These are phyloP conservation scores for Luperina nickerlii DNA, from an alignment of 2,888 invertebrate species.

Conservation along the genomic window DNA sequence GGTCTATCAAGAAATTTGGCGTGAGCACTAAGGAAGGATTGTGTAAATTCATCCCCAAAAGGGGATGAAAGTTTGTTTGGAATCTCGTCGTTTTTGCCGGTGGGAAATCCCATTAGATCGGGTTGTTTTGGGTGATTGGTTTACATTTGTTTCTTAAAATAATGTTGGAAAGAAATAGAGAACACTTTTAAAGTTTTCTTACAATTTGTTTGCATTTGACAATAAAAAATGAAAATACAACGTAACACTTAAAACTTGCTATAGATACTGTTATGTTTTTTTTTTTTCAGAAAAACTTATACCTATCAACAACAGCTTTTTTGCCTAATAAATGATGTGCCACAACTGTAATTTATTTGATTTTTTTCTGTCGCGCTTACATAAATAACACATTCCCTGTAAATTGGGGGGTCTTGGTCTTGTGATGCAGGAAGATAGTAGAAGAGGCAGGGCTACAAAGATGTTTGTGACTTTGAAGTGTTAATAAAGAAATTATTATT, in stretches of 20 bases:
- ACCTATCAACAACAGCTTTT: not conserved
- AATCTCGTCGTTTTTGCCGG: not conserved
- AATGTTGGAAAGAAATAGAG: not conserved
- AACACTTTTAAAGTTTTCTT: not conserved
- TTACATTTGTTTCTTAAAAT: not conserved
- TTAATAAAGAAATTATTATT: not conserved
- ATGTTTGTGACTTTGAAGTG: not conserved
- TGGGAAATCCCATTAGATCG: not conserved
- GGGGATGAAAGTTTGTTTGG: not conserved
- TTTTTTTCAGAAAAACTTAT: not conserved
- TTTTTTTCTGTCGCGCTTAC: not conserved
- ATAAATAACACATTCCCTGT: not conserved
- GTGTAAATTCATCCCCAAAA: not conserved
- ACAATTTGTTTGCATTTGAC: not conserved
- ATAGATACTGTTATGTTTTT: not conserved
- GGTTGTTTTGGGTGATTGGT: not conserved
- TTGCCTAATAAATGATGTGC: not conserved
- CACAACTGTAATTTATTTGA: not conserved
- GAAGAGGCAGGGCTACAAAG: not conserved
- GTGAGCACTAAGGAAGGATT: not conserved
- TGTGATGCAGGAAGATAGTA: not conserved
- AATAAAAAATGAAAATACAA: not conserved
- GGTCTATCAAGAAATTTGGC: not conserved
- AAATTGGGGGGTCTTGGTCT: not conserved
- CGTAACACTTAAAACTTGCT: not conserved